Conservation (phyloP, 1,140 invertebrate species). For the Geopemphigus sp. region DNA sequence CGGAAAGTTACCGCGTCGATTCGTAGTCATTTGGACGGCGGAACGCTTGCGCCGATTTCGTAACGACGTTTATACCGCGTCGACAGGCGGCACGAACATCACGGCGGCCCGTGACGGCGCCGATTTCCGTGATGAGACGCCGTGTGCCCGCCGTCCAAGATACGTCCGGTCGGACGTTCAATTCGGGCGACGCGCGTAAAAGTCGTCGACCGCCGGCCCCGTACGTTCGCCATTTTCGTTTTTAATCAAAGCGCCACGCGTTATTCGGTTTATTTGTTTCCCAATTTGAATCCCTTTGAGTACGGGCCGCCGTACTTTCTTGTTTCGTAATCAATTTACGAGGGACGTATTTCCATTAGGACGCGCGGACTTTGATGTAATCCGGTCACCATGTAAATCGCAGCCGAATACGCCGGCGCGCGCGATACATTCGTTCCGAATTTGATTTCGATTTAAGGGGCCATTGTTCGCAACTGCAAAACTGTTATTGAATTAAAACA, state of each 20-base stretch:
- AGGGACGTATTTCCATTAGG: conserved; percentile 31
- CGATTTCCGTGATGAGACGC: too few species aligned
- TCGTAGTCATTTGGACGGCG: too few species aligned
- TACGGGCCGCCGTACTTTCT: conserved; percentile 14
- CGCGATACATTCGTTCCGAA: conserved; percentile 14
- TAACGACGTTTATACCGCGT: too few species aligned
- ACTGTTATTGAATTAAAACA: conserved; percentile 11
- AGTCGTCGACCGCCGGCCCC: too few species aligned
- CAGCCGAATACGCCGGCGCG: background rate
- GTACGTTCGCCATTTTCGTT: too few species aligned
- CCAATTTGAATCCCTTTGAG: conserved; percentile 12
- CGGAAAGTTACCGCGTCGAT: too few species aligned
- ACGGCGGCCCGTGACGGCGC: too few species aligned
- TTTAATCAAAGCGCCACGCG: background rate
- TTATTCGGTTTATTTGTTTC: conserved; percentile 1
- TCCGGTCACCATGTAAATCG: conserved; percentile 16
- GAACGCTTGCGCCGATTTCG: too few species aligned
- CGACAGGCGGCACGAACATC: too few species aligned
- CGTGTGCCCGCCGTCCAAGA: too few species aligned
- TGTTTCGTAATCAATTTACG: conserved; percentile 31
- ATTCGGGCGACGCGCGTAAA: too few species aligned
- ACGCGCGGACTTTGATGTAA: conserved; percentile 19
- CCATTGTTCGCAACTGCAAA: conserved; percentile 20
- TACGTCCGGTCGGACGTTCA: too few species aligned
- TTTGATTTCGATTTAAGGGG: conserved; percentile 23